Conservation (phyloP, 2,888 invertebrate genomes). For the Apoda limacodes region DNA sequence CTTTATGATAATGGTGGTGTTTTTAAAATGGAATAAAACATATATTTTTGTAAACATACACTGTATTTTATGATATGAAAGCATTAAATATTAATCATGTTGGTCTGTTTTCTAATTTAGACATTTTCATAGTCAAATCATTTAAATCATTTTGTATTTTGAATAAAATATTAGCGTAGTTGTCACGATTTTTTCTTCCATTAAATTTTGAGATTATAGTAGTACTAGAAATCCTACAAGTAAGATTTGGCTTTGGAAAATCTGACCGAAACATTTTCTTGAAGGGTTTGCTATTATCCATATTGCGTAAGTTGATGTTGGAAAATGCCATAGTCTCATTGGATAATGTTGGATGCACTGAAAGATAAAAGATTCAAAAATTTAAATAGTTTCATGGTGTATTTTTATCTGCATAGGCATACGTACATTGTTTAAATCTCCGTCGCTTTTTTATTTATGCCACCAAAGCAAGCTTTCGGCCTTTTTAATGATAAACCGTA, state of each 20-base stretch:
- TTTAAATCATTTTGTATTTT: constrained; percentile 53
- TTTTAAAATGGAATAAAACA: no score
- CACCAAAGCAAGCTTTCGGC: no score
- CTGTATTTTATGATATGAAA: no score
- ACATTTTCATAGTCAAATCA: constrained; percentile 41
- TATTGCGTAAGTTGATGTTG: constrained; percentile 24
- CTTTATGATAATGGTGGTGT: no score
- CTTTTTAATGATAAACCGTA: no score
- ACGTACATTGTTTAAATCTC: no score
- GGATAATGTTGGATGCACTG: constrained; percentile 28
- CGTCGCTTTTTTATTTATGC: no score
- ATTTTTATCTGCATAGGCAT: no score
- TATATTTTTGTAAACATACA: no score
- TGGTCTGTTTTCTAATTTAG: constrained; percentile 43
- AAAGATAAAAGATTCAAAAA: constrained; percentile 16
- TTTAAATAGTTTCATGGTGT: no score
- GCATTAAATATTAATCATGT: no score
- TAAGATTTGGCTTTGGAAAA: constrained; percentile 36
- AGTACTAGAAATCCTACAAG: constrained; percentile 38
- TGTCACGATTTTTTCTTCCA: constrained; percentile 42
- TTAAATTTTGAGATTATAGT: constrained; percentile 39
- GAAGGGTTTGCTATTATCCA: constrained; percentile 20
- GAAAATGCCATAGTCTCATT: constrained; percentile 26
- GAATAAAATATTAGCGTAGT: constrained; percentile 42
- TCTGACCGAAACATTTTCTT: constrained; percentile 21